These are phyloP conservation scores for Semnornis frantzii DNA, from an alignment of 2,113 vertebrate species.

Conservation along the genomic window DNA sequence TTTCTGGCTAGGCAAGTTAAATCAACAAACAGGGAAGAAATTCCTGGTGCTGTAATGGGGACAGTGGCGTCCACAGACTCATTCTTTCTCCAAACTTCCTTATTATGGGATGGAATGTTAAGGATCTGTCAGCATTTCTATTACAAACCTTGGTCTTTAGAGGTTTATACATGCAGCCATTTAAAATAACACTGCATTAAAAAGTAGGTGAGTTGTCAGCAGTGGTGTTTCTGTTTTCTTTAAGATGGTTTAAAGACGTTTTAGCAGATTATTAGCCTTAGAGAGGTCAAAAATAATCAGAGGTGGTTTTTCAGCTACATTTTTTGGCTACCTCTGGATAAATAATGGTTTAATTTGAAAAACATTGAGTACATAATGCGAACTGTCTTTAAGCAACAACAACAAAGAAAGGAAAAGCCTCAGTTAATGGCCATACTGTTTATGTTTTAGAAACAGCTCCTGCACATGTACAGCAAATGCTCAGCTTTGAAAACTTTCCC, in stretches of 20 bases:
- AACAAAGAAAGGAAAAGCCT: conserved; percentile 28
- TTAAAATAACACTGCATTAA: conserved; percentile 73
- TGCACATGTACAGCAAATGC: neutral
- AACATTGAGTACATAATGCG: conserved; percentile 21
- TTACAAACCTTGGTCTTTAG: conserved; percentile 68
- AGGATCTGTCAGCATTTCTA: conserved; percentile 74
- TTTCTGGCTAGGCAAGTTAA: neutral
- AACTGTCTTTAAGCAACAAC: conserved; percentile 44
- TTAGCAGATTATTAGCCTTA: conserved; percentile 71
- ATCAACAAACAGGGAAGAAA: neutral
- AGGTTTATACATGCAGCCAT: conserved; percentile 70
- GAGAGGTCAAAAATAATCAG: conserved; percentile 67
- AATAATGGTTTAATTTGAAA: conserved; percentile 55
- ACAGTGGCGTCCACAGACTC: conserved; percentile 28
- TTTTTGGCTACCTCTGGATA: conserved; percentile 61
- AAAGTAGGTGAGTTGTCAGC: conserved; percentile 72
- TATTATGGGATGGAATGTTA: conserved; percentile 72
- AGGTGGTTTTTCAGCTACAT: conserved; percentile 46
- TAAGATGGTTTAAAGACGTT: conserved; percentile 67
- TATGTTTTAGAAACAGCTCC: conserved; percentile 35
- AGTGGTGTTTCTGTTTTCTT: conserved; percentile 71
- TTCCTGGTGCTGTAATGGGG: neutral
- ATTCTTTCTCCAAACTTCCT: conserved; percentile 27
- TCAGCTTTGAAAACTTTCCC: conserved; percentile 7
- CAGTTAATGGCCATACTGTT: neutral